Percentiles rank a stretch among this genome's conserved stretches.
Evolutionary conservation across 2,113 vertebrate species (phyloP).

Genomic region (Sorex fumeus): DNA sequence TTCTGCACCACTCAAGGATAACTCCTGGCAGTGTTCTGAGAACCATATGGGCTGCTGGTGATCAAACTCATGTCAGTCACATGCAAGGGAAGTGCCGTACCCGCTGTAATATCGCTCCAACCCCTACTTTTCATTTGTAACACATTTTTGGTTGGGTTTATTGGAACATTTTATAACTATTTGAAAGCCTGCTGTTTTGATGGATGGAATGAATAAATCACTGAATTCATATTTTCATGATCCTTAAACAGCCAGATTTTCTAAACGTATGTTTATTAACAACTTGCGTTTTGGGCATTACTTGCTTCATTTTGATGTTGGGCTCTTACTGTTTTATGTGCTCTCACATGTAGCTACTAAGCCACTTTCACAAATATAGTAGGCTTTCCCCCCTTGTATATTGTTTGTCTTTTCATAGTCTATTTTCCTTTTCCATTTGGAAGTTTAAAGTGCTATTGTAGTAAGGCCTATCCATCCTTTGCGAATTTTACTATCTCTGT

Average conservation of each 20-base stretch:
- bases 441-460: slow-evolving; percentile 47
- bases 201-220: no score
- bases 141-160: slow-evolving; percentile 25
- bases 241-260: not conserved
- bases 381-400: slow-evolving; percentile 25
- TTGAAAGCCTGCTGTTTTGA: slow-evolving; percentile 36
- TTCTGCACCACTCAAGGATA: no score
- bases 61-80: no score
- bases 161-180: slow-evolving; percentile 49
- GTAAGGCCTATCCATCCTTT: slow-evolving; percentile 14
- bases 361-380: slow-evolving; percentile 31
- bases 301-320: slow-evolving; percentile 27
- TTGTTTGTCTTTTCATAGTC: slow-evolving; percentile 42
- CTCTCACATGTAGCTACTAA: slow-evolving; percentile 12
- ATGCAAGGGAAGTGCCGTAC: no score
- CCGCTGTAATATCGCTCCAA: no score
- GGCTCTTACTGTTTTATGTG: slow-evolving; percentile 25
- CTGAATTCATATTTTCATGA: no score
- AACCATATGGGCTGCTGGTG: no score
- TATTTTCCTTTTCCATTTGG: slow-evolving; percentile 2
- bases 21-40: no score
- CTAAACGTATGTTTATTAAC: slow-evolving; percentile 42
- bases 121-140: slow-evolving; percentile 38
- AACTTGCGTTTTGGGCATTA: not conserved
- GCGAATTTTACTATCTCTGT: not conserved